A percentile compares a stretch with the other conserved stretches of the same genome.
These are phyloP conservation scores for Scortum barcoo DNA, from an alignment of 2,113 vertebrate genomes.

Conservation along the genomic window DNA sequence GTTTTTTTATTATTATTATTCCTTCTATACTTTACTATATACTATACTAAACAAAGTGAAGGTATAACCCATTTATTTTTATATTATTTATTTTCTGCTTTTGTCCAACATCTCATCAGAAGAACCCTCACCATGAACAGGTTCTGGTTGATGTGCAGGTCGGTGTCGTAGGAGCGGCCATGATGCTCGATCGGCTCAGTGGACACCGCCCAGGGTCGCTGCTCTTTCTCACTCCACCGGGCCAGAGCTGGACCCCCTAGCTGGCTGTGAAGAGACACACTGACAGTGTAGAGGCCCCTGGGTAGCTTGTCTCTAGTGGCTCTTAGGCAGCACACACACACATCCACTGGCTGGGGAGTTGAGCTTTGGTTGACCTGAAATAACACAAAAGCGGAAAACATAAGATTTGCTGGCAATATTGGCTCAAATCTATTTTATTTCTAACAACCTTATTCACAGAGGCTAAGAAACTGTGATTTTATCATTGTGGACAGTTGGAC, in stretches of 20 bases:
- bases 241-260: constrained; percentile 83
- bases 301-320: constrained; percentile 92
- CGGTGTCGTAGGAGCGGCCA: constrained; percentile 87
- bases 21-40: not conserved
- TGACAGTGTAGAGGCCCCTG: constrained; percentile 87
- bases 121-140: constrained; percentile 87
- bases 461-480: not conserved
- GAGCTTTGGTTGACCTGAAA: constrained; percentile 80
- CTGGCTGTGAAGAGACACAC: constrained; percentile 83
- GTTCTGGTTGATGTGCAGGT: constrained; percentile 88
- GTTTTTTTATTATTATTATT: not conserved
- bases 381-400: constrained; percentile 47
- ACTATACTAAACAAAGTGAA: not conserved
- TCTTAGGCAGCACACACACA: constrained; percentile 87
- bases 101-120: not conserved
- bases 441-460: not conserved
- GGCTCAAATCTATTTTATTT: not conserved
- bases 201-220: constrained; percentile 71
- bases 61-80: not conserved
- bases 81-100: not conserved
- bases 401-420: not conserved
- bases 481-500: not conserved
- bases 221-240: constrained; percentile 71
- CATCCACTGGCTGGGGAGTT: constrained; percentile 83
- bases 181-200: constrained; percentile 82